phyloP scores from a whole-genome alignment of 2,797 vertebrate species.

The Phataginus tricuspis region DNA sequence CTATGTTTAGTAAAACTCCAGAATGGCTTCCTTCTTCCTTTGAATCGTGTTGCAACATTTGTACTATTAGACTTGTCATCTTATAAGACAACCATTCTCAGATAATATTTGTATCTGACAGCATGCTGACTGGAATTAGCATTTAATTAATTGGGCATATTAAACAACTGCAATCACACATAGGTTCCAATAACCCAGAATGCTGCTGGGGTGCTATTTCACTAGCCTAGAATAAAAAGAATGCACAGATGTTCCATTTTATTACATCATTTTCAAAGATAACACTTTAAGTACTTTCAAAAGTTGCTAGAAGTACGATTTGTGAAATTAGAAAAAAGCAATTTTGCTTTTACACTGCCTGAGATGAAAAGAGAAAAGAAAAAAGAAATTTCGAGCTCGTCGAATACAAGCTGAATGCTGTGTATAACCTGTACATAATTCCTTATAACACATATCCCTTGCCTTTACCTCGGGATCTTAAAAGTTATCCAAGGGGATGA shows the following conservation, averaged over 20 bases:
- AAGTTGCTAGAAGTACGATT: not conserved
- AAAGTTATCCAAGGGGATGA: not conserved
- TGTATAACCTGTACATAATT: not conserved
- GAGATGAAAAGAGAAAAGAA: not conserved
- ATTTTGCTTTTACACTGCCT: not conserved
- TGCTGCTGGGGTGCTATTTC: not conserved
- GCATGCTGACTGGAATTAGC: constrained; percentile 43
- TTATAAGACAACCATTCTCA: not conserved
- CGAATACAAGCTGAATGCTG: not conserved
- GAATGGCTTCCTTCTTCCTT: constrained; percentile 50
- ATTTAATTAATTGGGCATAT: constrained; percentile 65
- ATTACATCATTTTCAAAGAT: constrained; percentile 9
- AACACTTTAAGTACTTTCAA: not conserved
- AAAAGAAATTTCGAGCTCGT: not conserved
- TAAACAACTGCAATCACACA: constrained; percentile 57
- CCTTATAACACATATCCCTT: not conserved
- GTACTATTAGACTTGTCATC: not conserved
- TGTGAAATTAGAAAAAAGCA: constrained; percentile 8
- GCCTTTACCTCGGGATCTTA: not conserved
- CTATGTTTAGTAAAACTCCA: constrained; percentile 64
- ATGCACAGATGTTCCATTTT: not conserved
- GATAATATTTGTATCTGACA: constrained; percentile 52
- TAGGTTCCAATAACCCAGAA: not conserved
- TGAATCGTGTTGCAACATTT: not conserved
- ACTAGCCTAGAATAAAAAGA: constrained; percentile 2